Evolutionary conservation across 2,888 invertebrate species (phyloP), one percentile per base, ranked within the genome.

Genomic region (Apamea monoglypha): DNA sequence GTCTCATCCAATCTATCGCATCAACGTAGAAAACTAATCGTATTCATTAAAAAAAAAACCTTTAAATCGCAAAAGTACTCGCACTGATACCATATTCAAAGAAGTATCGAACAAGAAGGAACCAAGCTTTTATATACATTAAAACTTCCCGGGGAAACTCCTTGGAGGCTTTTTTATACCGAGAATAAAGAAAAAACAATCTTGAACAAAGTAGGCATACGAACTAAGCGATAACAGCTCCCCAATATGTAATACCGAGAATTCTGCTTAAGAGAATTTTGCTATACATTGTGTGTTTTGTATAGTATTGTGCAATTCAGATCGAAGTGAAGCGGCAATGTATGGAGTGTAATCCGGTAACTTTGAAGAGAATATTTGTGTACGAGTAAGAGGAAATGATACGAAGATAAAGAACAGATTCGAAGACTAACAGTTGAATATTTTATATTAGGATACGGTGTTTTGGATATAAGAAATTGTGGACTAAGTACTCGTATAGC

Each of bases 121-220:
- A 88, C 85, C 88, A 90, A 88, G 92, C 93, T 93, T 93, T 93
- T 91, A 94, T 93, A 91, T 89, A 94, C 93, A 93, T 93, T 93
- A 94, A 94, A 94, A 94, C 92, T 94, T 94, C 79, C 70, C 72
- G 53, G 61, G 53, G 66, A 83, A 89, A 84, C 85, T 87, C 85
- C 83, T 81, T 70, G 59, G 82, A 79, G 86, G 74, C 73, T 77
- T 83, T 81, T 89, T 89, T 82, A 80, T 88, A 70, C 56, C 12
- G 79, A 66, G 85, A 82, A 88, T 79, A 85, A 89, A 87, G 82
- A 74, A 83, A 82, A 83, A 82, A 86, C n/a, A n/a, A 74, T 50
- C 75, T 86, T 73, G 59, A 85, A 86, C 81, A 88, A 87, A 89
- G 86, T 82, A 84, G 86, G 86, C 86, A 87, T 81, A 76, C 80